Evolutionary conservation across 37 sponge, comb jelly and placozoan genomes (phyloP), one percentile per base, ranked within the genome.

Genomic region (Geodia barretti): DNA sequence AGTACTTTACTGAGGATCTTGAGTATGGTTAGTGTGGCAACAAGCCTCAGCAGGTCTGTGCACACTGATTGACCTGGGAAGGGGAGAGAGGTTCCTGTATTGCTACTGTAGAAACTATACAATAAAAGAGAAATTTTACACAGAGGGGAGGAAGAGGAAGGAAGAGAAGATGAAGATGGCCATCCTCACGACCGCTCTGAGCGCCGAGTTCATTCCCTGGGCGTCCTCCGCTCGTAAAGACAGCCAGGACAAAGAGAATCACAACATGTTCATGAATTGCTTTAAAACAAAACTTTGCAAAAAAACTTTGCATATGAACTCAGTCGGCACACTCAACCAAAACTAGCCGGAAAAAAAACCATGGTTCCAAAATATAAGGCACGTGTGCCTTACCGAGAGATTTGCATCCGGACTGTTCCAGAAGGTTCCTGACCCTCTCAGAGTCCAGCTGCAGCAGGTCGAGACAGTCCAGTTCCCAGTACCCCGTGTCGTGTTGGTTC

Each of bases 141-240:
- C n/a, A n/a, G n/a, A n/a, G n/a, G n/a, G n/a, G n/a, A n/a, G n/a
- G n/a, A n/a, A n/a, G n/a, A n/a, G n/a, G n/a, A n/a, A n/a, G n/a
- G n/a, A n/a, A n/a, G n/a, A n/a, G n/a, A n/a, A n/a, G n/a, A n/a
- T 81, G 74, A 72, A 86, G 29, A 95, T 91, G 21, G 86, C 94
- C 76, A 91, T 83, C 35, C 98, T 72, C 24, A 88, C 82, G 32
- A 91, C 86, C 4, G 98, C 98, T 36, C 98, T 82, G 26, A 98
- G 73, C 20, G 96, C 91, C 8, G 96, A 85, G 72, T 98, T 98
- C 98, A 98, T 98, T 29, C 97, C 97, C 38, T 86, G 98, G 25
- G 98, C 81, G 59, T 98, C 98, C 98, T 19, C 98, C 97, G 42
- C 95, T 93, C 30, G 97, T 97, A 31, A 97, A 60, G 60, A 97